Evolutionary conservation across 2,888 invertebrate genomes (phyloP), one percentile per base, ranked within the genome.

Genomic region (Agapostemon virescens): DNA sequence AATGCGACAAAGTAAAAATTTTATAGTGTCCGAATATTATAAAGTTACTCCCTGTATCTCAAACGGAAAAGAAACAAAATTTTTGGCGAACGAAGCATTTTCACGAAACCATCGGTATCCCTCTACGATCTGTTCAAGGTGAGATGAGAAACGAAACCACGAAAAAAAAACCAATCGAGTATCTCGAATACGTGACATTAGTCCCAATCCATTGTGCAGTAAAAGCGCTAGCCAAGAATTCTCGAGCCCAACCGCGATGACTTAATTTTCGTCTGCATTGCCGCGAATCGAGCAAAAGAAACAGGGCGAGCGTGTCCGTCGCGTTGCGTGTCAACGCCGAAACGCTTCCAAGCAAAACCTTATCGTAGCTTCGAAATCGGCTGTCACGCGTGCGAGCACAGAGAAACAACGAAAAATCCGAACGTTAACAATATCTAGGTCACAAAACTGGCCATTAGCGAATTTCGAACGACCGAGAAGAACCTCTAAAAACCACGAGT

Each of bases 181-280:
- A 55, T 63, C 23, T 33, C 33, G 38, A 71, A 40, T 69, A 66
- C 17, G 58, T 15, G 49, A 36, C 15, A n/a, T 23, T 30, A 11
- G 26, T 55, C 40, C 45, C n/a, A 40, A 26, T 26, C 9, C 23
- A 33, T 45, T 36, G 45, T 26, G 13, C 23, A 45, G 2, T 15
- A 55, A 17, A 42, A 67, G 26, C 40, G 20, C 20, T 36, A 17
- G 42, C 17, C 40, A 36, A 42, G 49, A 52, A 78, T 71, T 33
- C 49, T 36, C 20, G 49, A 38, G 20, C 13, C 38, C 11, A 38
- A 58, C 38, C 45, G 26, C 1, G 58, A n/a, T 74, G 68, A 74
- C 72, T 72, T 45, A 72, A 77, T 72, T 40, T 36, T n/a, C 36
- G 49, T 77, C 61, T 49, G 67, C 61, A 74, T 42, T 17, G 40